Percentiles rank a stretch among this genome's conserved stretches.
These are phyloP conservation scores for Drosophila hamatofila DNA, from an alignment of 2,888 invertebrate genomes.

Conservation along the genomic window DNA sequence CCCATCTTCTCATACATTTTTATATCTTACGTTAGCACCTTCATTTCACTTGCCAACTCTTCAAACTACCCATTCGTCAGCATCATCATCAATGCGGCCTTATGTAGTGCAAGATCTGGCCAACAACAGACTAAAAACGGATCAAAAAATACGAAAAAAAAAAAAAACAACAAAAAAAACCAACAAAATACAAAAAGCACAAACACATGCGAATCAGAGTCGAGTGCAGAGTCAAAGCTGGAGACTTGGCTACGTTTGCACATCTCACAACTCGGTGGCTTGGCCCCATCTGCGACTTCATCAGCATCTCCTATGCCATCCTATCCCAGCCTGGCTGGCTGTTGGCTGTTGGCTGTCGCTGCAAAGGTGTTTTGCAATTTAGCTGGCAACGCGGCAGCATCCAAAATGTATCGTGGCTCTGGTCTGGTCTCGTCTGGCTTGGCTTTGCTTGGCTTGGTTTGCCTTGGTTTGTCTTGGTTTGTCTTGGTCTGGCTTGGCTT, in stretches of 20 bases:
- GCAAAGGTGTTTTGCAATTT: conserved; percentile 81
- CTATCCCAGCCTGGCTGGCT: conserved; percentile 24
- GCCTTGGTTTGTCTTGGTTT: neutral
- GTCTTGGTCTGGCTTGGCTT: neutral
- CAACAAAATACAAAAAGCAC: conserved; percentile 30
- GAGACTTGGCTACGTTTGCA: conserved; percentile 14
- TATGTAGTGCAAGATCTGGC: conserved; percentile 62
- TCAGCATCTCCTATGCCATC: conserved; percentile 38
- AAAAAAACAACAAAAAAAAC: conserved; percentile 1
- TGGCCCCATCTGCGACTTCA: conserved; percentile 32
- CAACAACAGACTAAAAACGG: conserved; percentile 65
- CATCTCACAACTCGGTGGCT: conserved; percentile 9
- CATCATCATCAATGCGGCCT: conserved; percentile 51
- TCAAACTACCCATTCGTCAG: conserved; percentile 49
- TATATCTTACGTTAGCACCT: no score
- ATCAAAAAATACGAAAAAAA: conserved; percentile 43
- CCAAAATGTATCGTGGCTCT: conserved; percentile 39
- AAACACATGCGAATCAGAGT: conserved; percentile 37
- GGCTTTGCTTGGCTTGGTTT: no score
- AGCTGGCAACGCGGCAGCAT: conserved; percentile 70
- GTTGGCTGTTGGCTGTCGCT: conserved; percentile 64
- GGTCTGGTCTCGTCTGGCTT: conserved; percentile 10
- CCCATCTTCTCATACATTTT: no score
- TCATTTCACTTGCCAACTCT: conserved; percentile 33
- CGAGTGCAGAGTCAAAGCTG: conserved; percentile 18